These are phyloP conservation scores for Nyctereutes procyonoides DNA, from an alignment of 2,113 vertebrate genomes.

Conservation along the genomic window DNA sequence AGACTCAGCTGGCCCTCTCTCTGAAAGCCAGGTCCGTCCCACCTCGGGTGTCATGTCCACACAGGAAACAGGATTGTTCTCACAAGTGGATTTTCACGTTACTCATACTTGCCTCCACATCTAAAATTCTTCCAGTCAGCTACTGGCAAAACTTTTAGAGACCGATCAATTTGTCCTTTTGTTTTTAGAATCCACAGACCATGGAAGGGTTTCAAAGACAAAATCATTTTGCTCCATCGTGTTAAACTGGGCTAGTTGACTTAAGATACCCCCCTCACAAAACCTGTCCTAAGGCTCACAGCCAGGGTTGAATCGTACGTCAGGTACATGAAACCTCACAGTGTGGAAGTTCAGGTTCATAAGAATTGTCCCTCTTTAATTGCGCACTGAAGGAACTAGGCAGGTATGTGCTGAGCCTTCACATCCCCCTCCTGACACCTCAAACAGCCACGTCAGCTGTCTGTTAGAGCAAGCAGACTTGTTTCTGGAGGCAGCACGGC, in stretches of 20 bases:
- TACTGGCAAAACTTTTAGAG: neutral
- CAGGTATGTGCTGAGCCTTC: neutral
- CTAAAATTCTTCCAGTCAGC: neutral
- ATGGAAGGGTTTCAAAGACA: neutral
- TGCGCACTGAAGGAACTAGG: neutral
- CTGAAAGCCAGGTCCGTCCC: rapidly evolving
- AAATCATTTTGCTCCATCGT: neutral
- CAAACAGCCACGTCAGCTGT: neutral
- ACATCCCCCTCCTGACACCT: neutral
- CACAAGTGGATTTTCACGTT: rapidly evolving
- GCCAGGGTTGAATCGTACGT: neutral
- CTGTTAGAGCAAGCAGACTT: neutral
- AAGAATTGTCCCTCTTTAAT: neutral
- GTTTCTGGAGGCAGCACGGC: neutral
- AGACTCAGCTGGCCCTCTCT: neutral
- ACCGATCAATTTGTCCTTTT: neutral
- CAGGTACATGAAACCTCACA: neutral
- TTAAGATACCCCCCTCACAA: neutral
- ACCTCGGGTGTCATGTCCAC: rapidly evolving
- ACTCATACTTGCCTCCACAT: neutral
- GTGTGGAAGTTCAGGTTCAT: neutral
- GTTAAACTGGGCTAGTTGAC: neutral
- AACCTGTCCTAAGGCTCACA: neutral
- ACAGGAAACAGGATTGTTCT: neutral
- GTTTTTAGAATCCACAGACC: neutral